Conservation (phyloP, 2,888 invertebrate genomes). For the Drosophila melanocephala region DNA sequence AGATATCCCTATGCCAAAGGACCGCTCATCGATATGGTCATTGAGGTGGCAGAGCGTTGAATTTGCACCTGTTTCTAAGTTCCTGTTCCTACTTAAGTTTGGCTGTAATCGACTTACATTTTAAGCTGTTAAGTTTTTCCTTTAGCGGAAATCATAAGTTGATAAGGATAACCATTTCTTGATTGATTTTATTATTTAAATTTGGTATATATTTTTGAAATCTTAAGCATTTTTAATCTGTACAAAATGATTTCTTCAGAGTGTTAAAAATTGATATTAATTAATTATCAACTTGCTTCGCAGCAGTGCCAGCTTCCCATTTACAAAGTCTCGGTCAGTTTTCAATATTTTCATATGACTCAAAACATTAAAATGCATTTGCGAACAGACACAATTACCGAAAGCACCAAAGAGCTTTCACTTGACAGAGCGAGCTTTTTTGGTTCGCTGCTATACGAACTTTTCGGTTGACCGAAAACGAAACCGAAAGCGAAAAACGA, state of each 20-base stretch:
- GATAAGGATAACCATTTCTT: not conserved
- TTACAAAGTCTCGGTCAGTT: too few relatives aligned
- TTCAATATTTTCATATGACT: not conserved
- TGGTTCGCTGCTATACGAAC: slow-evolving; percentile 26
- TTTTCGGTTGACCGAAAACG: slow-evolving; percentile 14
- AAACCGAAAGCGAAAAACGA: slow-evolving; percentile 43
- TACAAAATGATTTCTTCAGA: not conserved
- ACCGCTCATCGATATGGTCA: slow-evolving; percentile 51
- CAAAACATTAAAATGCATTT: not conserved
- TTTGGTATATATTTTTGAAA: not conserved
- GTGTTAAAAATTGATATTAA: too few relatives aligned
- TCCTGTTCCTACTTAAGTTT: not conserved
- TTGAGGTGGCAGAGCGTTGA: slow-evolving; percentile 52
- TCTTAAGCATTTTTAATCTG: not conserved
- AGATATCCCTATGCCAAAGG: slow-evolving; percentile 74
- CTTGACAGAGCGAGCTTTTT: slow-evolving; percentile 31
- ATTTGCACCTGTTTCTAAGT: not conserved
- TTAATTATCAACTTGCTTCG: not conserved
- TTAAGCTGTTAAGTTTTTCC: not conserved
- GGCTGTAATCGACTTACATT: not conserved
- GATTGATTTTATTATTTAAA: too few relatives aligned
- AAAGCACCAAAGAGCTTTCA: slow-evolving; percentile 10
- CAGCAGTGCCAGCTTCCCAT: not conserved
- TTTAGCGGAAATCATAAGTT: not conserved
- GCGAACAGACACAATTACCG: not conserved